Evolutionary conservation across 1,140 invertebrate genomes (phyloP).

Genomic region (Apolygus lucorum): DNA sequence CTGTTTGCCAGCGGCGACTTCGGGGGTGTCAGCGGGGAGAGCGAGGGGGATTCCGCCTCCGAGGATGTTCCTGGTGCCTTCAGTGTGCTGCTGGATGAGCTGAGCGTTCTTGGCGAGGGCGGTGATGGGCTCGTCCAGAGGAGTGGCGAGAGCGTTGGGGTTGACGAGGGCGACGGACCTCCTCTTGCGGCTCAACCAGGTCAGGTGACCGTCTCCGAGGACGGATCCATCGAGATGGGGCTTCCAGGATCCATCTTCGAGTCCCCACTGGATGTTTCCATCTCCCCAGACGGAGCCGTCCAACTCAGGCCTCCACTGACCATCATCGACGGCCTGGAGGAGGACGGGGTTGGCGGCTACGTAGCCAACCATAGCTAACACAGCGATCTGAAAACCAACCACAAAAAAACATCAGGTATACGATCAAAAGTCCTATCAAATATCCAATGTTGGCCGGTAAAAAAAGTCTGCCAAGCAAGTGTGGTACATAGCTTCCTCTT

Average conservation of each 20-base stretch:
- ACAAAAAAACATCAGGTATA: too few relatives aligned
- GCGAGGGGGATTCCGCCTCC: conserved; percentile 36
- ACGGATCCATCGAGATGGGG: conserved; percentile 7
- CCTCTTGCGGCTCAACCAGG: conserved; percentile 5
- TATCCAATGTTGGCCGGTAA: too few relatives aligned
- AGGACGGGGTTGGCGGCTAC: neutral
- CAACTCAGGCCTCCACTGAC: conserved; percentile 6
- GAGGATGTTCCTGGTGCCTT: conserved; percentile 15
- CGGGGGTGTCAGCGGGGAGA: conserved; percentile 44
- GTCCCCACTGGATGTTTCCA: conserved; percentile 6
- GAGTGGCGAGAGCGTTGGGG: neutral
- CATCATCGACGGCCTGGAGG: neutral
- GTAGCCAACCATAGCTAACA: conserved; percentile 9
- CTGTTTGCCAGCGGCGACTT: conserved; percentile 44
- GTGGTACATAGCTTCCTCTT: too few relatives aligned
- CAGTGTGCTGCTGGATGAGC: conserved; percentile 12
- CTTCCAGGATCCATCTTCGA: conserved; percentile 5
- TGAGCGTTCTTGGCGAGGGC: conserved; percentile 14
- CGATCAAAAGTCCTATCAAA: too few relatives aligned
- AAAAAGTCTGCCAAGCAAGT: too few relatives aligned
- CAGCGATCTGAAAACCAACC: conserved; percentile 2
- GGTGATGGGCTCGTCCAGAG: neutral
- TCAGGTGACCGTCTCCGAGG: neutral
- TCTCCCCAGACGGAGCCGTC: neutral
- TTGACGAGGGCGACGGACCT: neutral